Evolutionary conservation across 2,113 vertebrate genomes (phyloP).

Genomic region (Etheostoma cragini): DNA sequence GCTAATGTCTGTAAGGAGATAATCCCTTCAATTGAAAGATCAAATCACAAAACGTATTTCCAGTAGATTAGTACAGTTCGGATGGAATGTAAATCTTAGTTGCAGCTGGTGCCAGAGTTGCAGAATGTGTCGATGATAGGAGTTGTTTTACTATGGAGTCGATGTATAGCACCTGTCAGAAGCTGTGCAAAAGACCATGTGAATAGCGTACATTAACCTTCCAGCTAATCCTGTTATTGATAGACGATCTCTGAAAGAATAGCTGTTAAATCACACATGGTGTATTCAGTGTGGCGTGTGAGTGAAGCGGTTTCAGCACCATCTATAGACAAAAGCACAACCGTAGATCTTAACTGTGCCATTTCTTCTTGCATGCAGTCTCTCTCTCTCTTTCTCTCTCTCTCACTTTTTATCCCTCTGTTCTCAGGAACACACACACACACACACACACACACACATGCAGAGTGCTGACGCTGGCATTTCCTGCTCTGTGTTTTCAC

Average conservation of each 20-base stretch:
- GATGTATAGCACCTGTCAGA: constrained; percentile 26
- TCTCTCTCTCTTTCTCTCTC: constrained; percentile 25
- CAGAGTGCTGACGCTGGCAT: constrained; percentile 76
- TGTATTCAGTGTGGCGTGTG: not conserved
- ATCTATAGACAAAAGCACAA: constrained; percentile 48
- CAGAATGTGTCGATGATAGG: constrained; percentile 8
- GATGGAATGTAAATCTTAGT: constrained; percentile 1
- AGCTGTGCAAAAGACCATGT: constrained; percentile 34
- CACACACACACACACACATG: constrained; percentile 25
- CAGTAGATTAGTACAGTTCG: constrained; percentile 13
- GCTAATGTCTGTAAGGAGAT: constrained; percentile 1
- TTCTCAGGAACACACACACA: constrained; percentile 39
- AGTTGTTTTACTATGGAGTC: constrained; percentile 15
- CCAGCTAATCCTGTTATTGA: constrained; percentile 62
- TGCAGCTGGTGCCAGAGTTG: constrained; percentile 3
- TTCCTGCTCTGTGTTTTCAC: constrained; percentile 73
- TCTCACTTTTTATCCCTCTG: not conserved
- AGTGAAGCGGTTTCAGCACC: constrained; percentile 35
- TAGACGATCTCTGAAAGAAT: constrained; percentile 56
- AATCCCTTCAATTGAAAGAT: constrained; percentile 29
- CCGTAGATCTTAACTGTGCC: constrained; percentile 45
- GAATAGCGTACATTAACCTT: constrained; percentile 46
- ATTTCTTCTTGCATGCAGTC: constrained; percentile 34
- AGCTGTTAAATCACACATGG: constrained; percentile 37
- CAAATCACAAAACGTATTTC: constrained; percentile 23